Percentiles rank a stretch among this genome's conserved stretches.
Conservation (phyloP, 1,140 invertebrate species). For the Calephelis virginiensis region DNA sequence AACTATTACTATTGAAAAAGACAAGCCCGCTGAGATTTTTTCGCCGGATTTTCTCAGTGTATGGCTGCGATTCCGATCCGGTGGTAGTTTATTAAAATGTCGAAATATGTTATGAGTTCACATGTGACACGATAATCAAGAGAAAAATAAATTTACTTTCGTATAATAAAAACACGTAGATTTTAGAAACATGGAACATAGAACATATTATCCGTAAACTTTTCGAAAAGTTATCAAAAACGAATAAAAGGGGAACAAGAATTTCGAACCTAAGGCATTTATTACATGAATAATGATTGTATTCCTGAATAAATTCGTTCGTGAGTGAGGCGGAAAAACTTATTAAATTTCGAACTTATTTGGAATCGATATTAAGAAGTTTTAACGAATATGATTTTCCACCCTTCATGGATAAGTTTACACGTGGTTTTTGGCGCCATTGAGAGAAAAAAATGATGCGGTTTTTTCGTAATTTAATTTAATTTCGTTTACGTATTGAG, state of each 20-base stretch:
- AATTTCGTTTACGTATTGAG: too few species aligned
- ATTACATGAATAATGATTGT: background rate
- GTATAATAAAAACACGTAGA: background rate
- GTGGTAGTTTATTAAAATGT: too few species aligned
- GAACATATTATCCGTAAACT: background rate
- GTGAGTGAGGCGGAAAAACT: background rate
- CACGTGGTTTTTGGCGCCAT: too few species aligned
- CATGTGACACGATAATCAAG: too few species aligned
- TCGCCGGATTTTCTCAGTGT: too few species aligned
- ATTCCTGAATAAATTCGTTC: background rate
- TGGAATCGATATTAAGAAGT: background rate
- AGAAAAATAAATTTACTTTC: too few species aligned
- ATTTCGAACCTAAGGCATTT: background rate
- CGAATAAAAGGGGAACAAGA: background rate
- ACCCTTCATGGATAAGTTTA: background rate
- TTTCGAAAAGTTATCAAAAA: background rate
- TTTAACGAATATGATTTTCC: slow-evolving; percentile 1
- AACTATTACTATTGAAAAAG: too few species aligned
- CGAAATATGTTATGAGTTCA: too few species aligned
- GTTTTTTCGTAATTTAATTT: too few species aligned
- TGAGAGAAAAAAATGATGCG: too few species aligned
- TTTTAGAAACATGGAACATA: background rate
- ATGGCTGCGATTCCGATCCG: too few species aligned
- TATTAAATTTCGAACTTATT: background rate
- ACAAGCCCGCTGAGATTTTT: too few species aligned